phyloP scores from a whole-genome alignment of 2,113 vertebrate genomes.

The Typhlomys cinereus region DNA sequence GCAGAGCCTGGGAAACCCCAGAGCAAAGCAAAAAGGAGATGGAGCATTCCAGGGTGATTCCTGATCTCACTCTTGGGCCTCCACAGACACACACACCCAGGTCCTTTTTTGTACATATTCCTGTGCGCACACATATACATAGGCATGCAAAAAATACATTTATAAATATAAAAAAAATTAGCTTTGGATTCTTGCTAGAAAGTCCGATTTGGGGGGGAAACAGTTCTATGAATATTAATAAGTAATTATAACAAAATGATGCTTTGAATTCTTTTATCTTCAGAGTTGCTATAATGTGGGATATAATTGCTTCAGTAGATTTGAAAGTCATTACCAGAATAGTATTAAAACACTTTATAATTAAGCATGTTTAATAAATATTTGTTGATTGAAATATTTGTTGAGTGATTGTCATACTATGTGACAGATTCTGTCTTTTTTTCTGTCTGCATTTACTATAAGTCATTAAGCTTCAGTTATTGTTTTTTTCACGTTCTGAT shows the following conservation, averaged over 20 bases:
- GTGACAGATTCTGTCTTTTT: constrained; percentile 36
- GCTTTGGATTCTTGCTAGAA: constrained; percentile 13
- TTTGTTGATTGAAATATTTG: constrained; percentile 16
- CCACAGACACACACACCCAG: too few relatives aligned
- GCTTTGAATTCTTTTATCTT: constrained; percentile 25
- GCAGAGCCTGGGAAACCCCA: too few relatives aligned
- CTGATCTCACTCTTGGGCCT: too few relatives aligned
- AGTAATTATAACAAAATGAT: neutral
- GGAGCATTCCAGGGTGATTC: too few relatives aligned
- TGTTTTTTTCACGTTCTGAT: neutral
- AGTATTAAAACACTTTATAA: neutral
- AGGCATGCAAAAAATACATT: too few relatives aligned
- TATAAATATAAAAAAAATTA: neutral
- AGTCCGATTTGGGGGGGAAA: neutral
- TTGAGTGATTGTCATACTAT: constrained; percentile 10
- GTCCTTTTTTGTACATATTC: too few relatives aligned
- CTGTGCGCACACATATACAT: too few relatives aligned
- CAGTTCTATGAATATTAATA: neutral
- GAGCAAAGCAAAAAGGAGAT: too few relatives aligned
- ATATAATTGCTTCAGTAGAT: neutral
- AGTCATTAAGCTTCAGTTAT: neutral
- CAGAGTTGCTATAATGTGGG: neutral
- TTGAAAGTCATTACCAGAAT: neutral
- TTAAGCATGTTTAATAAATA: constrained; percentile 2
- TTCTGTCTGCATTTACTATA: constrained; percentile 42